Conservation (phyloP, 2,797 vertebrate species). For the Sebastes cheni region DNA sequence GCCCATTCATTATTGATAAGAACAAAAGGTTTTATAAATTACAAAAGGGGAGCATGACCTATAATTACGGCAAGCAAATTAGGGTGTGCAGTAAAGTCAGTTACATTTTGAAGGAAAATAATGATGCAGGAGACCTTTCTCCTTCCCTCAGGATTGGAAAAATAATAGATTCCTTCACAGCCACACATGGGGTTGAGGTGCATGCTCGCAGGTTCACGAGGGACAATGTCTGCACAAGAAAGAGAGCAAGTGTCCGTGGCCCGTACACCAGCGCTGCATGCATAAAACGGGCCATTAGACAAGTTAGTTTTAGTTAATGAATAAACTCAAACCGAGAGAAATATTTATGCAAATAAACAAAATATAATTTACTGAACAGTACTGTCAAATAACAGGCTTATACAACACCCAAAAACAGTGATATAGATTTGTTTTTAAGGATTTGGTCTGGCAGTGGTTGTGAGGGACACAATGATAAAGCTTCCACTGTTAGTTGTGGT, state of each 20-base stretch:
- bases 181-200: slow-evolving; percentile 87
- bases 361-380: background rate
- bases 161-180: slow-evolving; percentile 92
- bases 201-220: slow-evolving; percentile 79
- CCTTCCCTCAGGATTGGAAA: slow-evolving; percentile 85
- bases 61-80: slow-evolving; percentile 99
- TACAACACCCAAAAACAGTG: background rate
- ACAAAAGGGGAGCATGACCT: slow-evolving; percentile 97
- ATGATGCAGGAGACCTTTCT: slow-evolving; percentile 93
- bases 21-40: slow-evolving; percentile 96
- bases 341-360: slow-evolving; percentile 22
- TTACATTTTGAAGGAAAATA: slow-evolving; percentile 98
- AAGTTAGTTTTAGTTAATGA: slow-evolving; percentile 49
- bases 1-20: slow-evolving; percentile 99
- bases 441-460: background rate
- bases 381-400: background rate
- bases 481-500: background rate
- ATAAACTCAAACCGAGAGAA: slow-evolving; percentile 17
- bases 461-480: background rate
- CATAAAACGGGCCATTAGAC: slow-evolving; percentile 49
- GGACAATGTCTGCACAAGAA: slow-evolving; percentile 85
- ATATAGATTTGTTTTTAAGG: background rate
- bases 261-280: slow-evolving; percentile 32
- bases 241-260: slow-evolving; percentile 77
- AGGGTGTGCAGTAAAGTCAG: slow-evolving; percentile 92